Percentiles rank a stretch among this genome's conserved stretches.
Conservation (phyloP, 1,140 invertebrate species). For the Yoshiicerus persimilis region DNA sequence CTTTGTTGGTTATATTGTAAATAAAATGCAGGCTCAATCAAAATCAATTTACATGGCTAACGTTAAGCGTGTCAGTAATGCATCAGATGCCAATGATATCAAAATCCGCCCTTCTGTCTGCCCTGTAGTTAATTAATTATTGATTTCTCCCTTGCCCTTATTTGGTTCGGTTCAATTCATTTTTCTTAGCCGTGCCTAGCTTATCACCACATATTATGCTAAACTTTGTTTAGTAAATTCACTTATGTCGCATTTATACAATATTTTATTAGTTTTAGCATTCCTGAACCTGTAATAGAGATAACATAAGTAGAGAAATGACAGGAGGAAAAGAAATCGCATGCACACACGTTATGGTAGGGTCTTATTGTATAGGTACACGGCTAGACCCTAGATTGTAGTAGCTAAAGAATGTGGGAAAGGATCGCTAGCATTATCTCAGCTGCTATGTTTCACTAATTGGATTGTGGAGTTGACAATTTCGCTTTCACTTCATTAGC, state of each 20-base stretch:
- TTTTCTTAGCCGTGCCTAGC: background rate
- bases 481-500: background rate
- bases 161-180: background rate
- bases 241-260: background rate
- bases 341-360: background rate
- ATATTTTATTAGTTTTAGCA: background rate
- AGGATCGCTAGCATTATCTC: background rate
- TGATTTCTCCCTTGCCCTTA: background rate
- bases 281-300: background rate
- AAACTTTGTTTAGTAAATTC: background rate
- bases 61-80: background rate
- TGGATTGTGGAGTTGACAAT: background rate
- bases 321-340: background rate
- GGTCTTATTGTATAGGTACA: background rate
- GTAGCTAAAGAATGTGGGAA: background rate
- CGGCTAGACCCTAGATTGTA: no score
- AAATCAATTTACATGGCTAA: background rate
- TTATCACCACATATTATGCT: background rate
- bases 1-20: background rate
- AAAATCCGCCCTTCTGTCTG: background rate
- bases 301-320: background rate
- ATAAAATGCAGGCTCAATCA: background rate
- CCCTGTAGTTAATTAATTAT: conserved; percentile 9
- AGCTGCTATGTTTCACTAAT: background rate
- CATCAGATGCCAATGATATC: conserved; percentile 2